Evolutionary conservation across 2,888 invertebrate genomes (phyloP).

Genomic region (Drosophila anceps): DNA sequence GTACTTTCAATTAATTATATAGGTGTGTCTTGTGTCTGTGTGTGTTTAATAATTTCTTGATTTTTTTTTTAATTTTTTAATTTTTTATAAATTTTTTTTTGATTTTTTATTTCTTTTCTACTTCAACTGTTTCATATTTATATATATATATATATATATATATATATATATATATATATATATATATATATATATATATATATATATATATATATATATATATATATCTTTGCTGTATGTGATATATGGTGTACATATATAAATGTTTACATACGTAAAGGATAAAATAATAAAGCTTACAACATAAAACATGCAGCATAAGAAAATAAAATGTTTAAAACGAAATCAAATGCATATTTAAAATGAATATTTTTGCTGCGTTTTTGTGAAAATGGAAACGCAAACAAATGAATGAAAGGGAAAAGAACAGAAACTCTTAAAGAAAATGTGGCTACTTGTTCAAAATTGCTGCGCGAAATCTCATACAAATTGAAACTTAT

Average conservation of each 20-base stretch:
- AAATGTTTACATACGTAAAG: constrained; percentile 23
- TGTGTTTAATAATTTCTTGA: constrained; percentile 24
- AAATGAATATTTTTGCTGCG: not conserved
- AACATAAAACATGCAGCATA: constrained; percentile 48
- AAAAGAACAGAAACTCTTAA: constrained; percentile 27
- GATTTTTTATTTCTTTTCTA: constrained; percentile 50
- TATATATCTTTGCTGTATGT: constrained; percentile 13
- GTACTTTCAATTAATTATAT: constrained; percentile 56
- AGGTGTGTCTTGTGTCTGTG: constrained; percentile 31
- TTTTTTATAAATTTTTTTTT: constrained; percentile 9
- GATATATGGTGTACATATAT: constrained; percentile 17
- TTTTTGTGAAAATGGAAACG: constrained; percentile 2
- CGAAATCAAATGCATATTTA: constrained; percentile 15
- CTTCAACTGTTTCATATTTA: constrained; percentile 52
- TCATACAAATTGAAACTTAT: constrained; percentile 69
- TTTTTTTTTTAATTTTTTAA: constrained; percentile 10
- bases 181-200: not conserved
- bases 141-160: constrained; percentile 26
- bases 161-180: not conserved
- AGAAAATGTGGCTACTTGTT: constrained; percentile 47
- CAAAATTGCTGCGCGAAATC: constrained; percentile 72
- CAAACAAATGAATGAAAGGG: constrained; percentile 14
- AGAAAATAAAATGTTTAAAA: constrained; percentile 16
- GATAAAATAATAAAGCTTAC: constrained; percentile 54
- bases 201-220: not conserved